Evolutionary conservation across 2,888 invertebrate genomes (phyloP).

Genomic region (Eucera pruinosa): DNA sequence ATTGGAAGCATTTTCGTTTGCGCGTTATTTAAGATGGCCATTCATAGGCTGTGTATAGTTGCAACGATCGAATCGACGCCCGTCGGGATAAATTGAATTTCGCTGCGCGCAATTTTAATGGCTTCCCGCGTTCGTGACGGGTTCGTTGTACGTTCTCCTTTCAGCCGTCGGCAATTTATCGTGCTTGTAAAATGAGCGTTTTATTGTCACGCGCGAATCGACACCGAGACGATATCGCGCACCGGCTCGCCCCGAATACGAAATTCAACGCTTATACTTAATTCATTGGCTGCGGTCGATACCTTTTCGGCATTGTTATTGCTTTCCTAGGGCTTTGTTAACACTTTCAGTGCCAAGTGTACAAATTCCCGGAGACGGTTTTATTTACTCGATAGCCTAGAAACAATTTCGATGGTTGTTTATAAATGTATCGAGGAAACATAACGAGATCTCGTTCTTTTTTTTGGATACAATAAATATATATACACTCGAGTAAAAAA

Average conservation of each 20-base stretch:
- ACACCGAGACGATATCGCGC: neutral
- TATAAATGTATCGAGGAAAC: too few species aligned
- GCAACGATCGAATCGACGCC: conserved; percentile 16
- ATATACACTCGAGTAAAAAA: too few species aligned
- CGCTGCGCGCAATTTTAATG: conserved; percentile 19
- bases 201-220: conserved; percentile 11
- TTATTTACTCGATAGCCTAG: too few species aligned
- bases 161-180: neutral
- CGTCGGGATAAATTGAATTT: conserved; percentile 22
- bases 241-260: conserved; percentile 4
- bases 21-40: conserved; percentile 39
- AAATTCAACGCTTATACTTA: conserved; percentile 10
- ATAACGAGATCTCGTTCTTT: too few species aligned
- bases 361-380: too few species aligned
- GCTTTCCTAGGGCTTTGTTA: too few species aligned
- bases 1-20: neutral
- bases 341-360: too few species aligned
- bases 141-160: neutral
- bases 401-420: too few species aligned
- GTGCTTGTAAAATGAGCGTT: conserved; percentile 17
- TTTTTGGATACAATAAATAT: too few species aligned
- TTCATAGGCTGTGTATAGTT: conserved; percentile 41
- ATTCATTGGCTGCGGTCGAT: neutral
- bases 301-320: too few species aligned
- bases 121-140: neutral